Evolutionary conservation across 2,888 invertebrate species (phyloP).

Genomic region (Drosophila nr. perissopoda): DNA sequence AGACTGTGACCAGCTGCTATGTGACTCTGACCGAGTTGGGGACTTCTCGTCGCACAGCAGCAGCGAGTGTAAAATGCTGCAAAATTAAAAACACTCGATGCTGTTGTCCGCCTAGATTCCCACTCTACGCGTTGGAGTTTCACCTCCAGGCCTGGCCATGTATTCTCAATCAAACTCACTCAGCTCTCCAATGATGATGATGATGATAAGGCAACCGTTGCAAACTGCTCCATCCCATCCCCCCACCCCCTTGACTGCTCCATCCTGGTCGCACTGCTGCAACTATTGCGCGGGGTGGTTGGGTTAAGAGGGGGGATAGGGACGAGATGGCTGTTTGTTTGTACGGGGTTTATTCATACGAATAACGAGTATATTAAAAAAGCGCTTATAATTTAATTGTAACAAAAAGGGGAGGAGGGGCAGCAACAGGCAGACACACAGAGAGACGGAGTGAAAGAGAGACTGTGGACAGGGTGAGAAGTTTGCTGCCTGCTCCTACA

Average conservation of each 20-base stretch:
- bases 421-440: neutral
- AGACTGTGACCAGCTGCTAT: neutral
- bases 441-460: neutral
- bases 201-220: conserved; percentile 4
- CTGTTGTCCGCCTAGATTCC: neutral
- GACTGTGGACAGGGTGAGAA: neutral
- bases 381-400: conserved; percentile 79
- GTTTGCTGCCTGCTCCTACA: conserved; percentile 33
- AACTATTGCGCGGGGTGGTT: conserved; percentile 27
- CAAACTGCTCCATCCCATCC: conserved; percentile 4
- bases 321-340: neutral
- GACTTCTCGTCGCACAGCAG: neutral
- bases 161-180: conserved; percentile 11
- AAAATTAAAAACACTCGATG: conserved; percentile 27
- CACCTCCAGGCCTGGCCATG: conserved; percentile 9
- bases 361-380: conserved; percentile 74
- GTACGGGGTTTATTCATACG: conserved; percentile 14
- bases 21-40: neutral
- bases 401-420: conserved; percentile 22
- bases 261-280: conserved; percentile 42
- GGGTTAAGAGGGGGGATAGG: neutral
- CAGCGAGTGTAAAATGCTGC: conserved; percentile 53
- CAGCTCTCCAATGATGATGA: neutral
- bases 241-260: neutral
- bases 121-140: neutral